Base-by-base conservation (phyloP, 2,888 invertebrate genomes). In the Bedellia somnulentella region DNA sequence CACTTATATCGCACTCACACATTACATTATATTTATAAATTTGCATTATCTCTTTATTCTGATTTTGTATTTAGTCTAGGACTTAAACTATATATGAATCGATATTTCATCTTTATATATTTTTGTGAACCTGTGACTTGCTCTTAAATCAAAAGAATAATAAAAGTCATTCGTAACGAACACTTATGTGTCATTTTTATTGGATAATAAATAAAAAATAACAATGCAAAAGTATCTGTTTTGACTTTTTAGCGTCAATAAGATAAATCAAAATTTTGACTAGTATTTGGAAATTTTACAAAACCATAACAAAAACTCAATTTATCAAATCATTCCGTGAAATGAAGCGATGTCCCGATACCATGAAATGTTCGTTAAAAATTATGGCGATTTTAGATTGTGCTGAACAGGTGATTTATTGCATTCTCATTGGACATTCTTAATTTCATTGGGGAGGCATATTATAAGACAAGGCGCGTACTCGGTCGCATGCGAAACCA, bases 391-490 rank as follows among this genome's bases (percentile, higher is more conserved):
- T n/a, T n/a, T n/a, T n/a, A n/a, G n/a, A n/a, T n/a, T n/a, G n/a
- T n/a, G n/a, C n/a, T n/a, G n/a, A n/a, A n/a, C n/a, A n/a, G n/a
- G n/a, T n/a, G n/a, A 27, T 31, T 40, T 41, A 42, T 39, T 50
- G 50, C 53, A 43, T 54, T 56, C 46, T 48, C 43, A 43, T 44
- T 44, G 42, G 37, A 42, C 41, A 38, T 48, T 49, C 43, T 57
- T 57, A 56, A 60, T 60, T 59, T 58, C 53, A 48, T 43, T 49
- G 51, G 49, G 51, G n/a, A n/a, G n/a, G n/a, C n/a, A n/a, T 59
- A 56, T 57, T 57, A 61, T 58, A 66, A 70, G 66, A 68, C 66
- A 67, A 61, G 57, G 57, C 61, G 60, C 56, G 51, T 57, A 57
- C 63, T 66, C 51, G 37, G 47, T 37, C 42, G 43, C 38, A 42